Evolutionary conservation across 2,113 vertebrate genomes (phyloP).

Genomic region (Labeo catla): DNA sequence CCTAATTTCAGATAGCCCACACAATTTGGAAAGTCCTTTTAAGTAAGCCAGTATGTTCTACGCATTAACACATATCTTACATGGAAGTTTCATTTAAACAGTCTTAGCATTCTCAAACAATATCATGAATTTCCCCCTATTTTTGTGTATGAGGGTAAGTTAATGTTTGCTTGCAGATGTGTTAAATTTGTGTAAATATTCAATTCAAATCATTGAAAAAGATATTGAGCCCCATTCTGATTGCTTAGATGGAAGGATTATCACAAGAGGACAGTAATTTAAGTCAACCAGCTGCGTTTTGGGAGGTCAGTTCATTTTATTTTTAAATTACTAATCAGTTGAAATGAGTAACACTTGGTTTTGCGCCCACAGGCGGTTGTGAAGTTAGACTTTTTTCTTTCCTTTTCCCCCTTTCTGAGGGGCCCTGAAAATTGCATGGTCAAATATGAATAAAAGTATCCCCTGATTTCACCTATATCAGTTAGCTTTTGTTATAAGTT

Average conservation of each 20-base stretch:
- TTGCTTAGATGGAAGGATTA: conserved; percentile 96
- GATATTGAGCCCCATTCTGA: conserved; percentile 96
- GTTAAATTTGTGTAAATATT: conserved; percentile 16
- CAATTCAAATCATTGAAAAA: conserved; percentile 69
- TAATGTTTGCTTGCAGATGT: conserved; percentile 25
- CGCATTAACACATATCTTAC: not conserved
- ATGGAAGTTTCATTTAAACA: conserved; percentile 3
- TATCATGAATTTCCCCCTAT: not conserved
- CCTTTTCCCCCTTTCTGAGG: not conserved
- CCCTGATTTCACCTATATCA: conserved; percentile 19
- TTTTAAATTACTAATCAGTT: conserved; percentile 75
- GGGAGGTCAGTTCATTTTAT: conserved; percentile 95
- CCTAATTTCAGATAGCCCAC: conserved; percentile 27
- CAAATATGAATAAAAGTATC: conserved; percentile 21
- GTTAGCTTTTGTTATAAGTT: conserved; percentile 18
- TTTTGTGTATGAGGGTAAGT: not conserved
- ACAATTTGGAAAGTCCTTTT: conserved; percentile 27
- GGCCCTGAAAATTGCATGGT: conserved; percentile 34
- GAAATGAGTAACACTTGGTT: conserved; percentile 57
- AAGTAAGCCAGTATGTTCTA: conserved; percentile 3
- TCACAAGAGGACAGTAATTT: conserved; percentile 95
- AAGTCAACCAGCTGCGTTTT: conserved; percentile 94
- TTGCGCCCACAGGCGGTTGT: conserved; percentile 36
- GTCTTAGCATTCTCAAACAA: not conserved
- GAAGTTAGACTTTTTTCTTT: conserved; percentile 37